These are phyloP conservation scores for Eupithecia dodoneata DNA, from an alignment of 2,888 invertebrate genomes.

Conservation along the genomic window DNA sequence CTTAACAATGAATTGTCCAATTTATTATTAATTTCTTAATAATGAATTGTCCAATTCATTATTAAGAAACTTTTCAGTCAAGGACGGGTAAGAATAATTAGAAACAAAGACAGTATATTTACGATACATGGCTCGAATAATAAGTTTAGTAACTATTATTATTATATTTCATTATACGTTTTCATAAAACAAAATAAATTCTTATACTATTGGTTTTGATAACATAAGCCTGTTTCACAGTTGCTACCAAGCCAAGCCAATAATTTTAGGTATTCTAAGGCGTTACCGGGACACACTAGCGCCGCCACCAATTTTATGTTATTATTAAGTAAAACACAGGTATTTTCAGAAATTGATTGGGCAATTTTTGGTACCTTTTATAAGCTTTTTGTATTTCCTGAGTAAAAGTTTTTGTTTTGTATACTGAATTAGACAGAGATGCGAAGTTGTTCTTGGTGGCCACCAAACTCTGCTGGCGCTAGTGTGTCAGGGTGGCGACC, in stretches of 20 bases:
- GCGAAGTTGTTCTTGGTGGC: not conserved
- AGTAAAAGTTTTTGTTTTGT: not conserved
- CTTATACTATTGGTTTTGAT: slow-evolving; percentile 9
- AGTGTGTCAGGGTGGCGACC: not conserved
- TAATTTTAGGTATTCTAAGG: not conserved
- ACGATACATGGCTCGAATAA: not conserved
- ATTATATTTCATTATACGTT: not conserved
- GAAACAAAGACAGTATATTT: not conserved
- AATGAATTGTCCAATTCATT: too few relatives aligned
- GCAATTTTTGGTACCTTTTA: not conserved
- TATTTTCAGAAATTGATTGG: not conserved
- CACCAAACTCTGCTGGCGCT: not conserved
- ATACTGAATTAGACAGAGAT: not conserved
- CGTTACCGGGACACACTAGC: not conserved
- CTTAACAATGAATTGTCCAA: too few relatives aligned
- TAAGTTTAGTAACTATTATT: not conserved
- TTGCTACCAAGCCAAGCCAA: not conserved
- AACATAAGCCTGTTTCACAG: not conserved
- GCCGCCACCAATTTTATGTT: not conserved
- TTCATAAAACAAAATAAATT: slow-evolving; percentile 18
- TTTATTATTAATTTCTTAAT: too few relatives aligned
- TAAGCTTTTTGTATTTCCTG: not conserved
- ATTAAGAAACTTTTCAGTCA: not conserved
- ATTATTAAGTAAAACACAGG: not conserved
- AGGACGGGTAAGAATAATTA: not conserved